Conservation (phyloP, 1,140 invertebrate species). For the Papilio machaon region DNA sequence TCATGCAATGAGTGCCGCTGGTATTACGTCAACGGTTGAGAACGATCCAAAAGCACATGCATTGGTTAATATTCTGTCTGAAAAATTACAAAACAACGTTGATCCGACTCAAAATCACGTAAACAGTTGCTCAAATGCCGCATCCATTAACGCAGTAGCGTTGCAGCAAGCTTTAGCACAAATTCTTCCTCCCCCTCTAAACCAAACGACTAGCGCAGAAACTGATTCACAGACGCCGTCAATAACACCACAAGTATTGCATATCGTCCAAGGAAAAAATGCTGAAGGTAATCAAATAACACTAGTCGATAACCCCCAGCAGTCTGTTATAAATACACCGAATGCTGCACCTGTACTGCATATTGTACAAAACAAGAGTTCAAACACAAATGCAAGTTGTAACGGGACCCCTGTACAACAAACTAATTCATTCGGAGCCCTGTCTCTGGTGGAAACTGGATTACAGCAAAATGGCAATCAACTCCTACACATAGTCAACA, state of each 20-base stretch:
- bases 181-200: constrained; percentile 76
- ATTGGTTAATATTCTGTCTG: constrained; percentile 68
- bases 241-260: constrained; percentile 74
- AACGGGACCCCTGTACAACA: constrained; percentile 55
- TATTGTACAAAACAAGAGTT: constrained; percentile 77
- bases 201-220: constrained; percentile 67
- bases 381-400: constrained; percentile 48
- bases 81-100: constrained; percentile 59
- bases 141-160: constrained; percentile 72
- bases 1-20: constrained; percentile 74
- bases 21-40: constrained; percentile 65
- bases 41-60: constrained; percentile 59
- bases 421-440: constrained; percentile 68
- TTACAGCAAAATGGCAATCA: constrained; percentile 76
- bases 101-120: constrained; percentile 51
- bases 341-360: constrained; percentile 75
- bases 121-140: constrained; percentile 68
- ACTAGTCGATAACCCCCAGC: constrained; percentile 72
- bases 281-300: constrained; percentile 71
- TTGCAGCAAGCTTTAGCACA: constrained; percentile 79
- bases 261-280: constrained; percentile 80
- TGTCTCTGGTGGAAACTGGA: constrained; percentile 75
- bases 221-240: constrained; percentile 56
- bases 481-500: constrained; percentile 79
- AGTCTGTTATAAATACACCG: constrained; percentile 69